Evolutionary conservation across 2,888 invertebrate genomes (phyloP).

Genomic region (Serripes groenlandicus): DNA sequence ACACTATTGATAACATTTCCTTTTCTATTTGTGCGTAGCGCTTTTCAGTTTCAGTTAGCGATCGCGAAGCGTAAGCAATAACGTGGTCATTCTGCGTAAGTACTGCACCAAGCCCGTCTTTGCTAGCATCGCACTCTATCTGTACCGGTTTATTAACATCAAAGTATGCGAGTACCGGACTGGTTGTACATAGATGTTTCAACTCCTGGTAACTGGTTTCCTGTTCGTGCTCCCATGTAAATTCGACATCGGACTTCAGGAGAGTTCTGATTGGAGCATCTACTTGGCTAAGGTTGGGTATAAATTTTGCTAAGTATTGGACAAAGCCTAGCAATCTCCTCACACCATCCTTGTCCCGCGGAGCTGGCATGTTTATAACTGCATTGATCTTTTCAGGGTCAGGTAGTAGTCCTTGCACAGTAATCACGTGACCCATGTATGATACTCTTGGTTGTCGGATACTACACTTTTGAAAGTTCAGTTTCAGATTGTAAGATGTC

Average conservation of each 20-base stretch:
- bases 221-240: constrained; percentile 52
- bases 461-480: constrained; percentile 61
- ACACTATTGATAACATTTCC: constrained; percentile 64
- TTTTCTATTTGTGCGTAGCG: constrained; percentile 62
- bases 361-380: constrained; percentile 64
- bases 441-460: constrained; percentile 43
- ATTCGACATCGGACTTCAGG: constrained; percentile 43
- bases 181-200: constrained; percentile 45
- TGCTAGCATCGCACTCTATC: constrained; percentile 63
- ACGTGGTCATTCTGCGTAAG: constrained; percentile 58
- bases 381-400: constrained; percentile 64
- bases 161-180: constrained; percentile 54
- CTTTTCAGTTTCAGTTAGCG: constrained; percentile 58
- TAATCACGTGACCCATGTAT: constrained; percentile 61
- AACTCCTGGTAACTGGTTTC: constrained; percentile 48
- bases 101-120: constrained; percentile 58
- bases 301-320: constrained; percentile 65
- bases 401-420: constrained; percentile 44
- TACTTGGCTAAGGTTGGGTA: constrained; percentile 63
- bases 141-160: constrained; percentile 58
- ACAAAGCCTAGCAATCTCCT: constrained; percentile 64
- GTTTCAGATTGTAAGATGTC: constrained; percentile 60
- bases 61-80: constrained; percentile 59
- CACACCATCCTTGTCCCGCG: constrained; percentile 64
- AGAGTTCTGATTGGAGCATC: constrained; percentile 60